Evolutionary conservation across 2,888 invertebrate species (phyloP), one percentile per base, ranked within the genome.

Genomic region (Autographa gamma): DNA sequence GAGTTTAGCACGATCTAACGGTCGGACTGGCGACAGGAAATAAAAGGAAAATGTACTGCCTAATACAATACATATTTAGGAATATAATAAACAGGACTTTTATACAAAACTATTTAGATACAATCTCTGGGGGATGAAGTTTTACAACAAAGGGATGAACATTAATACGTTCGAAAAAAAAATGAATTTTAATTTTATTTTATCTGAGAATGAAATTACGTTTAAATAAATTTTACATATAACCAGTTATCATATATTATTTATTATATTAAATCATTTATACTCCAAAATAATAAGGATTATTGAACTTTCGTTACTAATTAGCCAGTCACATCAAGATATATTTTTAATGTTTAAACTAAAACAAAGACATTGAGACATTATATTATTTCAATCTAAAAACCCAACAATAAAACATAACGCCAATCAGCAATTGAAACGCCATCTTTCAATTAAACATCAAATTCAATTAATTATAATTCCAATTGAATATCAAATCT

Each of bases 1-100:
- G 83, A 81, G 86, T 87, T 90, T 86, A 87, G 84, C 80, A 81
- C 86, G 81, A 87, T 83, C 86, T 86, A 87, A 88, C 84, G 85
- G 83, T 82, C 71, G 72, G 73, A 60, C 77, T 79, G 81, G 81
- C 80, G 83, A 85, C 84, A 82, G 79, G 80, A 85, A 80, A 83
- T 86, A 84, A 85, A 84, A 85, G 70, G 79, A 85, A 79, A 80
- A 84, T 81, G 69, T 86, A 82, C 77, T 75, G 66, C 65, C 74
- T 83, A 79, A 84, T 76, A 77, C 68, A 77, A 79, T 66, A 78
- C 66, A 74, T 68, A 70, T 32, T 48, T 63, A 62, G 52, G n/a
- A 64, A 81, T 73, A 73, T 48, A 48, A 6, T n/a, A 48, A n/a
- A 73, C 67, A 38, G 79, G 66, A 74, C 67, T 75, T 52, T 74